phyloP scores from a whole-genome alignment of 1,140 invertebrate genomes.

The Dysdera silvatica region DNA sequence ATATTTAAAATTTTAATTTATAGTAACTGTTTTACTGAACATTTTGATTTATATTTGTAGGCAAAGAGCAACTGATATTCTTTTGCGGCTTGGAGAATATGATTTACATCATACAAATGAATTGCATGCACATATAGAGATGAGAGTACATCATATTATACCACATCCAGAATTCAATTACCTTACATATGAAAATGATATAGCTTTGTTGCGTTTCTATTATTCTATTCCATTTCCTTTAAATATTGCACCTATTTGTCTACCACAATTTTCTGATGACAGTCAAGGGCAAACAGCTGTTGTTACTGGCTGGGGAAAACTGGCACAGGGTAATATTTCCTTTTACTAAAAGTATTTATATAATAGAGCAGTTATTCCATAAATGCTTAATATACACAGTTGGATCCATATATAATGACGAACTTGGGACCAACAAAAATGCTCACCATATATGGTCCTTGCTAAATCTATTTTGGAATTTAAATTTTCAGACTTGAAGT shows the following conservation, averaged over 20 bases:
- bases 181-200: constrained; percentile 78
- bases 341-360: too few relatives aligned
- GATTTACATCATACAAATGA: constrained; percentile 75
- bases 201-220: constrained; percentile 75
- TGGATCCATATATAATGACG: too few relatives aligned
- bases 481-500: too few relatives aligned
- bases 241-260: constrained; percentile 33
- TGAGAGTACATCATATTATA: constrained; percentile 78
- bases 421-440: too few relatives aligned
- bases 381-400: too few relatives aligned
- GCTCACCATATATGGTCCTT: too few relatives aligned
- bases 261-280: constrained; percentile 21
- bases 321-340: constrained; percentile 25
- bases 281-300: constrained; percentile 40
- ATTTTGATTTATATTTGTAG: not conserved
- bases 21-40: not conserved
- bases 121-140: constrained; percentile 74
- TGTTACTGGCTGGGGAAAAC: constrained; percentile 32
- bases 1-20: too few relatives aligned
- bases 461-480: too few relatives aligned
- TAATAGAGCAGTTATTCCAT: too few relatives aligned
- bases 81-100: constrained; percentile 62
- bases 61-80: not conserved
- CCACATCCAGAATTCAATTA: constrained; percentile 58
- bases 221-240: constrained; percentile 65